Percentiles rank a stretch among this genome's conserved stretches.
Evolutionary conservation across 2,113 vertebrate species (phyloP).

Genomic region (Dasyprocta punctata): DNA sequence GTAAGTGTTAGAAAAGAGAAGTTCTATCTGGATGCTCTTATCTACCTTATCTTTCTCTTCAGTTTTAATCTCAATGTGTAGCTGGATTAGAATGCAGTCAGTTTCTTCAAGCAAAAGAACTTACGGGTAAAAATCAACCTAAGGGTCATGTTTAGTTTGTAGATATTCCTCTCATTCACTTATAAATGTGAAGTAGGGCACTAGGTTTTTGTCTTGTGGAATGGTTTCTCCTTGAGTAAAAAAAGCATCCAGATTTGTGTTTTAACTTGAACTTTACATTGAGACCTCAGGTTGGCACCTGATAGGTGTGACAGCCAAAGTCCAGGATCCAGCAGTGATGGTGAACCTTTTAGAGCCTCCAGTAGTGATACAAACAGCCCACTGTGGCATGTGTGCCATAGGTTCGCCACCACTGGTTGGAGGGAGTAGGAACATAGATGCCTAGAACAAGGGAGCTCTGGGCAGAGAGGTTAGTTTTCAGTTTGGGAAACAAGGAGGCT

Average conservation of each 20-base stretch:
- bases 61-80: neutral
- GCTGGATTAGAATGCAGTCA: neutral
- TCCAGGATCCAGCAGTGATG: neutral
- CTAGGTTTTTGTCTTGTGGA: neutral
- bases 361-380: neutral
- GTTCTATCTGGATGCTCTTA: neutral
- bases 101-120: neutral
- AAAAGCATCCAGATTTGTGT: neutral
- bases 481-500: neutral
- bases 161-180: neutral
- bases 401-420: neutral
- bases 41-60: neutral
- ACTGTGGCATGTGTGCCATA: neutral
- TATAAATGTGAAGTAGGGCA: neutral
- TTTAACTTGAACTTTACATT: neutral
- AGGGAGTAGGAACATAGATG: neutral
- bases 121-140: constrained; percentile 14
- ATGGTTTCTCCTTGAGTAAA: neutral
- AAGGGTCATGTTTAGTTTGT: neutral
- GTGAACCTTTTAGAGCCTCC: neutral
- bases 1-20: constrained; percentile 82
- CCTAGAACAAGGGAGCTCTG: neutral
- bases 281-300: neutral
- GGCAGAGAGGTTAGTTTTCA: neutral
- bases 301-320: neutral